Conservation (phyloP, 2,797 vertebrate species). For the Micromesistius poutassou region DNA sequence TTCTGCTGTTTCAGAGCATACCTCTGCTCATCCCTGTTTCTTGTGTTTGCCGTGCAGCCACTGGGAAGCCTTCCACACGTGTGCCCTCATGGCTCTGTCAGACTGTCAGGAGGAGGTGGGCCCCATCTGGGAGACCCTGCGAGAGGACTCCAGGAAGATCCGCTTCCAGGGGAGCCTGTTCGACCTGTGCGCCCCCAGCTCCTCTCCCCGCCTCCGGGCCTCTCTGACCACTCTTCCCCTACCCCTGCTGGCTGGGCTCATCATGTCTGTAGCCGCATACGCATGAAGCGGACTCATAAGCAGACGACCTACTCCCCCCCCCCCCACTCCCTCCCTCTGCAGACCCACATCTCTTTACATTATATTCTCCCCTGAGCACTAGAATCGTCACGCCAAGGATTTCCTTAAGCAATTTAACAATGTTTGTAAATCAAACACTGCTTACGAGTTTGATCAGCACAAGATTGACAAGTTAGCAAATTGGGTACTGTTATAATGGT, state of each 20-base stretch:
- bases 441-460: not conserved
- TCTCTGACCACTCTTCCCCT: conserved; percentile 32
- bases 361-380: conserved; percentile 19
- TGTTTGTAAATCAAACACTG: not conserved
- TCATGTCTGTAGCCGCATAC: conserved; percentile 41
- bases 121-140: conserved; percentile 75
- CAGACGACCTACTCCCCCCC: not conserved
- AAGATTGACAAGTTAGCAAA: not conserved
- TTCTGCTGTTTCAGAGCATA: not conserved
- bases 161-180: conserved; percentile 78
- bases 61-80: conserved; percentile 78
- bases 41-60: conserved; percentile 67
- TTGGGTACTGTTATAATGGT: not conserved
- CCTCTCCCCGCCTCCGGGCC: conserved; percentile 43
- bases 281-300: conserved; percentile 29
- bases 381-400: conserved; percentile 62
- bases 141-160: conserved; percentile 74
- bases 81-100: conserved; percentile 66
- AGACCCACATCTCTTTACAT: not conserved
- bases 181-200: conserved; percentile 71
- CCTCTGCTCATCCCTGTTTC: not conserved
- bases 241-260: conserved; percentile 50
- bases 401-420: conserved; percentile 27
- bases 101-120: conserved; percentile 76
- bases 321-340: not conserved